Evolutionary conservation across 2,888 invertebrate species (phyloP).

Genomic region (Caenorhabditis sp.): DNA sequence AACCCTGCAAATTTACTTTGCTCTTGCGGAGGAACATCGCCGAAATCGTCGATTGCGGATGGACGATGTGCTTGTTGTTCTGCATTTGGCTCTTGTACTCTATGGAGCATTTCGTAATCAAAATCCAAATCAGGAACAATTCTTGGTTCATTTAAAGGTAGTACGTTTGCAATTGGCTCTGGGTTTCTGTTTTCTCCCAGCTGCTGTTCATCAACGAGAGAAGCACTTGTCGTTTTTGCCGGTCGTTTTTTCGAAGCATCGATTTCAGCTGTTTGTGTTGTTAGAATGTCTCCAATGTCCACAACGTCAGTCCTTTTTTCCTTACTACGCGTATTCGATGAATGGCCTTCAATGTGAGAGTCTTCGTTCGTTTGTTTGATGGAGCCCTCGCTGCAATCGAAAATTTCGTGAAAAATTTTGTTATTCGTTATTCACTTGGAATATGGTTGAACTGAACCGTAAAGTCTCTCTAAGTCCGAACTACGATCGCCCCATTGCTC

Average conservation of each 20-base stretch:
- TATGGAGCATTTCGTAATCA: background rate
- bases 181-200: too few species aligned
- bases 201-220: too few species aligned
- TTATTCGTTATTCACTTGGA: background rate
- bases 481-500: background rate
- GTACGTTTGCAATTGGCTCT: too few species aligned
- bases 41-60: background rate
- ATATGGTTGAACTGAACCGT: constrained; percentile 23
- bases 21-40: background rate
- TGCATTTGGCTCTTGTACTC: too few species aligned
- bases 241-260: background rate
- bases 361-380: too few species aligned
- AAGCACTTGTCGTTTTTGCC: background rate
- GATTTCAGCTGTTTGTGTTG: background rate
- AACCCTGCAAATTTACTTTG: background rate
- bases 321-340: constrained; percentile 17
- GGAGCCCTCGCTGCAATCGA: constrained; percentile 2
- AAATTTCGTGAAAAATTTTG: background rate
- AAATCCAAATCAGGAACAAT: background rate
- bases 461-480: constrained; percentile 4
- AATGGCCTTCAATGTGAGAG: constrained; percentile 40
- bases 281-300: background rate
- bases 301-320: constrained; percentile 3
- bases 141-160: too few species aligned
- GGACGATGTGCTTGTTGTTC: background rate